Percentiles rank a stretch among this genome's conserved stretches.
Evolutionary conservation across 2,888 invertebrate genomes (phyloP).

Genomic region (Microplitis deprimator): DNA sequence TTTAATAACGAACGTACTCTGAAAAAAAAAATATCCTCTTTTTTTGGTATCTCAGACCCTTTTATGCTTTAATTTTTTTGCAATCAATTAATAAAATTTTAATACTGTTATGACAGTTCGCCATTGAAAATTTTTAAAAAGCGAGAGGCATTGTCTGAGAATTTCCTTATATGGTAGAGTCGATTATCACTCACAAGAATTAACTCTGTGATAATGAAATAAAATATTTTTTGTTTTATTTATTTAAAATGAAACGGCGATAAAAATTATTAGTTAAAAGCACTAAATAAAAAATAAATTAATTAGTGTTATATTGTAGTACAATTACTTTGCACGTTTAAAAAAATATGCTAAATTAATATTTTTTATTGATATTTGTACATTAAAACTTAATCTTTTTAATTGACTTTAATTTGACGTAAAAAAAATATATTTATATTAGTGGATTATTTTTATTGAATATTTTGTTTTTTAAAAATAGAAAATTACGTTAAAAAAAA

Average conservation of each 20-base stretch:
- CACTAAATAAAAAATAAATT: not conserved
- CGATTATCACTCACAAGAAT: constrained; percentile 6
- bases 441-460: not conserved
- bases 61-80: too few species aligned
- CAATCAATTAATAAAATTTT: too few species aligned
- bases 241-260: not conserved
- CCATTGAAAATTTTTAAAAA: too few species aligned
- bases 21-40: too few species aligned
- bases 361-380: not conserved
- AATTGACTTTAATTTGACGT: not conserved
- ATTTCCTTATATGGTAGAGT: too few species aligned
- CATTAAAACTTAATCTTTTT: not conserved
- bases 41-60: too few species aligned
- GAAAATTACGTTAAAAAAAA: not conserved
- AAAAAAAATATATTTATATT: not conserved
- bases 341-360: not conserved
- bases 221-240: not conserved
- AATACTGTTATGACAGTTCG: too few species aligned
- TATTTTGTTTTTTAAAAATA: not conserved
- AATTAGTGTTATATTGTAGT: not conserved
- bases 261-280: not conserved
- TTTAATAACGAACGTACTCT: too few species aligned
- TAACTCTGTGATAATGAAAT: constrained; percentile 16
- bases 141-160: not conserved
- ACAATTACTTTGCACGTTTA: not conserved